phyloP scores from a whole-genome alignment of 2,888 invertebrate species.

The Vesta saturnalis region DNA sequence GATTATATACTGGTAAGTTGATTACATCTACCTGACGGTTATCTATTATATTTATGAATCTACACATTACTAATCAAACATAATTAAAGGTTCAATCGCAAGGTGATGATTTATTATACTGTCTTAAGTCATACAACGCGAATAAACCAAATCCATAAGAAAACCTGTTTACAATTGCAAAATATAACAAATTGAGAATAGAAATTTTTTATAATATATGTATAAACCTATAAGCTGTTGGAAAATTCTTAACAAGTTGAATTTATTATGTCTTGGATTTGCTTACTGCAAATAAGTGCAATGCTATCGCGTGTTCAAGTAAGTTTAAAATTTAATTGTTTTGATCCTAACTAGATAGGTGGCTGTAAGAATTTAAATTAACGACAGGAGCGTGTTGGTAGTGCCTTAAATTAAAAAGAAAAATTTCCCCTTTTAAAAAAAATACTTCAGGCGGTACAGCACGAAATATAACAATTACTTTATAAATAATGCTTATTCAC shows the following conservation, averaged over 20 bases:
- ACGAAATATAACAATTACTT: background rate
- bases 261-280: conserved; percentile 6
- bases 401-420: background rate
- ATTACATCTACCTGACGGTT: conserved; percentile 8
- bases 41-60: conserved; percentile 3
- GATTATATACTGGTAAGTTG: background rate
- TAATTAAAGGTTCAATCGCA: conserved; percentile 9
- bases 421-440: background rate
- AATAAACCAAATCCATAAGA: background rate
- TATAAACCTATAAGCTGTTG: background rate
- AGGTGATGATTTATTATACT: background rate
- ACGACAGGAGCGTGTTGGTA: conserved; percentile 3
- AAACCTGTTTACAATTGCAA: background rate
- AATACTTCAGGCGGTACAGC: background rate
- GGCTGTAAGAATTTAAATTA: background rate
- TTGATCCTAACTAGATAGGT: background rate
- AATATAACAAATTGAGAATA: background rate
- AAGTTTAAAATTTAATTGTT: background rate
- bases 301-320: background rate
- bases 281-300: background rate
- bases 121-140: background rate
- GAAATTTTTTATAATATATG: background rate
- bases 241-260: conserved; percentile 6
- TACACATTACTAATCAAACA: conserved; percentile 9
- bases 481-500: conserved; percentile 10